Conservation (phyloP, 2,888 invertebrate genomes). For the Salpingus planirostris region DNA sequence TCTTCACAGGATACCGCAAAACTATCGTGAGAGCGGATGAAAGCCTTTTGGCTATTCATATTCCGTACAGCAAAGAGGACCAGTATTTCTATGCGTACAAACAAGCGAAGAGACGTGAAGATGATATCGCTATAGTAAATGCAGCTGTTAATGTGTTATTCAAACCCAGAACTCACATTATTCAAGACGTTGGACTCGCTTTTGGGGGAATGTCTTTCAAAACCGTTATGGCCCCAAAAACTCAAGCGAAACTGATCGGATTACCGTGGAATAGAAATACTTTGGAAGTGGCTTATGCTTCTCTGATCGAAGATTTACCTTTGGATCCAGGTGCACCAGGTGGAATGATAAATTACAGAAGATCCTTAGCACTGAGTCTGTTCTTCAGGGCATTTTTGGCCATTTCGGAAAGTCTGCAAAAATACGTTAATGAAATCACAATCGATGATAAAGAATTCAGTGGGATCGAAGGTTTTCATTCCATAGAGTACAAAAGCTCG, state of each 20-base stretch:
- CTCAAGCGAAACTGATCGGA: constrained; percentile 44
- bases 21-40: constrained; percentile 67
- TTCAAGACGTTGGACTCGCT: constrained; percentile 60
- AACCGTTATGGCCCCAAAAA: constrained; percentile 63
- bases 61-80: constrained; percentile 61
- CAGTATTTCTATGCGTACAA: constrained; percentile 81
- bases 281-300: constrained; percentile 49
- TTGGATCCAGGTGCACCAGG: constrained; percentile 62
- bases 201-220: constrained; percentile 92
- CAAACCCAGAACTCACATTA: constrained; percentile 44
- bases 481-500: constrained; percentile 53
- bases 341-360: constrained; percentile 57
- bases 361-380: constrained; percentile 58
- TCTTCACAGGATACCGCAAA: constrained; percentile 81
- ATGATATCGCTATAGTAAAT: constrained; percentile 94
- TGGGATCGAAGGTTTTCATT: constrained; percentile 51
- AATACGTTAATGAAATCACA: constrained; percentile 51
- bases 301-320: constrained; percentile 65
- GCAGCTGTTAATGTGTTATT: constrained; percentile 68
- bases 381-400: constrained; percentile 62
- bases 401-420: constrained; percentile 45
- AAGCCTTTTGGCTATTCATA: constrained; percentile 66
- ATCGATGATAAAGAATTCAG: constrained; percentile 45
- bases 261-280: constrained; percentile 31
- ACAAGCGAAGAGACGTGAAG: constrained; percentile 84